A percentile compares a stretch with the other conserved stretches of the same genome.
Conservation (phyloP, 2,888 invertebrate genomes). For the Synanthedon vespiformis region DNA sequence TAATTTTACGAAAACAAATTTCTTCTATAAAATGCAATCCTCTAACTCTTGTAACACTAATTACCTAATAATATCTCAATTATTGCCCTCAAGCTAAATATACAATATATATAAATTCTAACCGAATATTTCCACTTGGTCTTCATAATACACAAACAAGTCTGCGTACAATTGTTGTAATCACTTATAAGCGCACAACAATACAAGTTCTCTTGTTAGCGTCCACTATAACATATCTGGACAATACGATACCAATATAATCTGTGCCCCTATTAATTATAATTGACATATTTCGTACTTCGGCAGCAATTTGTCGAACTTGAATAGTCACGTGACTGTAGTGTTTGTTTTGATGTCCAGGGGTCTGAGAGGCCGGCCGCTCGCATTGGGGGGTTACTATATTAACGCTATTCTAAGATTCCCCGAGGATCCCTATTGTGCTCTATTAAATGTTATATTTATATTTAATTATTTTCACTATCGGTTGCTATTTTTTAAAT, state of each 20-base stretch:
- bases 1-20: no score
- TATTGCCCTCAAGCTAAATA: no score
- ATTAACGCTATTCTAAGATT: not conserved
- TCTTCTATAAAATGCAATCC: no score
- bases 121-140: not conserved
- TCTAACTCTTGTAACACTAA: no score
- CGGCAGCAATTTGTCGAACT: slow-evolving; percentile 50
- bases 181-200: not conserved
- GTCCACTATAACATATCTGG: slow-evolving; percentile 23
- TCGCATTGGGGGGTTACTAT: slow-evolving; percentile 1
- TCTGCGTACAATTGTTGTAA: not conserved
- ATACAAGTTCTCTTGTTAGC: slow-evolving; percentile 20
- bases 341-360: slow-evolving; percentile 65
- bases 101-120: no score
- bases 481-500: no score
- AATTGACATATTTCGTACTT: slow-evolving; percentile 66
- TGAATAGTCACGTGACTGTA: slow-evolving; percentile 46
- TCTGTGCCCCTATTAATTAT: slow-evolving; percentile 60
- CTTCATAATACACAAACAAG: not conserved
- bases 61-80: no score
- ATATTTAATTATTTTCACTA: no score
- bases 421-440: not conserved
- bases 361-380: slow-evolving; percentile 13
- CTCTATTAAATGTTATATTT: no score
- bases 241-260: slow-evolving; percentile 49